phyloP scores from a whole-genome alignment of 2,888 invertebrate species.

The Pristionchus fissidentatus region DNA sequence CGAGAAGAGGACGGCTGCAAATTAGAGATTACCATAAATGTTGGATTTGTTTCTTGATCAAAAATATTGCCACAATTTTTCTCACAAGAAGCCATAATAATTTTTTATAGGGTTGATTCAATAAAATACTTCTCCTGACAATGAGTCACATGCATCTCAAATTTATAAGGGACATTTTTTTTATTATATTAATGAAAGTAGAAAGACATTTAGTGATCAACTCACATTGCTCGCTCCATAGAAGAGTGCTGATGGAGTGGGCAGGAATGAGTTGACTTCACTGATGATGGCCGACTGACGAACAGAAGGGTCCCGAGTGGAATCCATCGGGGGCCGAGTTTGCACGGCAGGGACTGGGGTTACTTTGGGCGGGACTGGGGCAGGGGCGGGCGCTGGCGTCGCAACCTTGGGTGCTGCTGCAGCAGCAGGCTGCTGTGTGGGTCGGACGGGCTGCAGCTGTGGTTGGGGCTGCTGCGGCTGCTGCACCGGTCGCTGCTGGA shows the following conservation, averaged over 20 bases:
- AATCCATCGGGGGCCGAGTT: background rate
- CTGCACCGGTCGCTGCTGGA: conserved; percentile 37
- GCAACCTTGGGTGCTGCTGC: conserved; percentile 16
- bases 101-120: background rate
- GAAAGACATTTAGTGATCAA: too few relatives aligned
- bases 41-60: background rate
- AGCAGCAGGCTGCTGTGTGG: background rate
- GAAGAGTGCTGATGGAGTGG: conserved; percentile 47
- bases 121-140: background rate
- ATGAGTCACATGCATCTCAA: background rate
- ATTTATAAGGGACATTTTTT: too few relatives aligned
- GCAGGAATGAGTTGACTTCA: conserved; percentile 42
- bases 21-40: background rate
- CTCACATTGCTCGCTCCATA: conserved; percentile 43
- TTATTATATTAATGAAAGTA: too few relatives aligned
- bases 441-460: background rate
- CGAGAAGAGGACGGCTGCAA: conserved; percentile 32
- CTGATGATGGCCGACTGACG: background rate
- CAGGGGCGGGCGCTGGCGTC: background rate
- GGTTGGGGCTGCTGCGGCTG: background rate
- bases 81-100: too few relatives aligned
- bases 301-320: background rate
- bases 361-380: background rate
- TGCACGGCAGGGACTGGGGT: background rate
- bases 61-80: background rate